Evolutionary conservation across 2,113 vertebrate species (phyloP).

Genomic region (Myrmophylax atrothorax): DNA sequence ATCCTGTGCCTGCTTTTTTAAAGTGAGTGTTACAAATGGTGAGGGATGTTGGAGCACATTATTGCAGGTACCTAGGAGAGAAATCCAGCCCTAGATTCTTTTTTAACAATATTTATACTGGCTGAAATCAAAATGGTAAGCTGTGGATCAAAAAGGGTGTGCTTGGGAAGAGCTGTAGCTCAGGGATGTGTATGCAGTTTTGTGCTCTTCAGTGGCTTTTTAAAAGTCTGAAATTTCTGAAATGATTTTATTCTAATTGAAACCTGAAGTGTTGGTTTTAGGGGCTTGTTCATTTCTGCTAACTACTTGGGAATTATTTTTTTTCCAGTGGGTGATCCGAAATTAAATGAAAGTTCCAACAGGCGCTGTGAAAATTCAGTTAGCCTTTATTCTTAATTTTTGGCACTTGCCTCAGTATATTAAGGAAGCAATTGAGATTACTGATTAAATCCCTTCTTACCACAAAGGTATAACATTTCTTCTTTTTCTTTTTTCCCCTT

Average conservation of each 20-base stretch:
- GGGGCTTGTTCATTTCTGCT: not conserved
- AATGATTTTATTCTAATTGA: not conserved
- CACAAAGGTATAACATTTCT: not conserved
- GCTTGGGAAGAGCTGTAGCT: not conserved
- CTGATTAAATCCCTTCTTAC: not conserved
- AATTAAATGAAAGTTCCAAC: not conserved
- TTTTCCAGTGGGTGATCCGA: not conserved
- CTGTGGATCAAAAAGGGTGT: fast-evolving
- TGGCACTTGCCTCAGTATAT: not conserved
- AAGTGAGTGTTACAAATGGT: not conserved
- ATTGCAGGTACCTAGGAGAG: not conserved
- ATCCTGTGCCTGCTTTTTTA: not conserved
- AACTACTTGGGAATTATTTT: not conserved
- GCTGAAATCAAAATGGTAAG: not conserved
- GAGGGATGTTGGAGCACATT: not conserved
- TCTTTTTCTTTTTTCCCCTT: no score
- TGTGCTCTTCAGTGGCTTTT: not conserved
- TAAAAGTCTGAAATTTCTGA: not conserved
- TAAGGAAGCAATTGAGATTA: not conserved
- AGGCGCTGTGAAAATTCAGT: not conserved
- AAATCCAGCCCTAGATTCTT: not conserved
- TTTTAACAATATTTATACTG: not conserved
- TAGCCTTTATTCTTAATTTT: not conserved
- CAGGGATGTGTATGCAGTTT: not conserved
- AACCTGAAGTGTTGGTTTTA: not conserved